phyloP scores from a whole-genome alignment of 2,888 invertebrate genomes.

The Synergus gifuensis region DNA sequence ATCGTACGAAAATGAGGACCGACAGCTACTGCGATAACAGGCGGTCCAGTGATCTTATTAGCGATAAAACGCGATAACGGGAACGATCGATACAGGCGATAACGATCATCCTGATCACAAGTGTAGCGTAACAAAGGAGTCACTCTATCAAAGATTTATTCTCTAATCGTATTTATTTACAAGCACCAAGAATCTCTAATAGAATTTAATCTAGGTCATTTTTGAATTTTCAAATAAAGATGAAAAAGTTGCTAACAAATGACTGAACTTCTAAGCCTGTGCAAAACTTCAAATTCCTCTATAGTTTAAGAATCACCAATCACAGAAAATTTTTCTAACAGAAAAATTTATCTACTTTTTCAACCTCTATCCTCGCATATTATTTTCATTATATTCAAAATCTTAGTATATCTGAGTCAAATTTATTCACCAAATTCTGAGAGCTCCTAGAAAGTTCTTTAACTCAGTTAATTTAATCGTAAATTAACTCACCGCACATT shows the following conservation, averaged over 20 bases:
- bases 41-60: constrained; percentile 76
- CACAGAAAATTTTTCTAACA: too few species aligned
- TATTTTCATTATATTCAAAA: not conserved
- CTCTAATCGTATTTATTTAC: constrained; percentile 19
- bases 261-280: not conserved
- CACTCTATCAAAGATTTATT: constrained; percentile 5
- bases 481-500: constrained; percentile 35
- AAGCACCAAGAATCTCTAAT: not conserved
- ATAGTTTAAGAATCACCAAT: too few species aligned
- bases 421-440: not conserved
- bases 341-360: too few species aligned
- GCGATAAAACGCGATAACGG: constrained; percentile 74
- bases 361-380: not conserved
- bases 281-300: too few species aligned
- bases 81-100: constrained; percentile 62
- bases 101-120: constrained; percentile 57
- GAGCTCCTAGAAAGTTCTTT: constrained; percentile 16
- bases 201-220: not conserved
- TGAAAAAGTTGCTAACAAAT: not conserved
- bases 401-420: not conserved
- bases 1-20: constrained; percentile 75
- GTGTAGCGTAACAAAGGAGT: constrained; percentile 44
- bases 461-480: constrained; percentile 28
- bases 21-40: constrained; percentile 73
- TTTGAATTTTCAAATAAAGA: not conserved